These are phyloP conservation scores for Melinaea menophilus DNA, from an alignment of 2,888 invertebrate genomes.

Conservation along the genomic window DNA sequence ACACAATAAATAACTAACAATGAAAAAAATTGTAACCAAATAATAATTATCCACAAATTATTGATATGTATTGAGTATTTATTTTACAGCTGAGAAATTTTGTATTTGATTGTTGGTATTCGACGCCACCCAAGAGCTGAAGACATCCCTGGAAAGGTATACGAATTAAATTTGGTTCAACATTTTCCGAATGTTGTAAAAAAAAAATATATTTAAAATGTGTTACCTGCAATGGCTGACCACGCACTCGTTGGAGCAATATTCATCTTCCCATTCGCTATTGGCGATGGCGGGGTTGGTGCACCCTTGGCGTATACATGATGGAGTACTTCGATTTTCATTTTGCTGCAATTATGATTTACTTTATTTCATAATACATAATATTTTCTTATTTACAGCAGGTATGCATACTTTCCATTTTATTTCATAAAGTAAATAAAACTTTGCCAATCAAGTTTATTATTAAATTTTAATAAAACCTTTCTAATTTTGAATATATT, in stretches of 20 bases:
- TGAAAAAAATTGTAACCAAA: conserved; percentile 25
- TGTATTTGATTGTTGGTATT: conserved; percentile 89
- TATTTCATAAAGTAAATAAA: too few species aligned
- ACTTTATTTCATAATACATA: conserved; percentile 6
- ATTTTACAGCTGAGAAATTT: conserved; percentile 89
- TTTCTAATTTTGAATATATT: conserved; percentile 1
- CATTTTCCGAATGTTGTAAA: not conserved
- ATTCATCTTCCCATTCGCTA: conserved; percentile 97
- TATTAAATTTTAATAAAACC: not conserved
- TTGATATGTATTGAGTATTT: conserved; percentile 49
- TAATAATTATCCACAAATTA: not conserved
- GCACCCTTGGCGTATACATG: conserved; percentile 93
- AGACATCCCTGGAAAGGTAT: conserved; percentile 86
- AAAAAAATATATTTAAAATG: not conserved
- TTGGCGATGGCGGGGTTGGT: conserved; percentile 93
- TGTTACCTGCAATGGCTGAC: conserved; percentile 93
- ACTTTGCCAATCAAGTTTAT: not conserved
- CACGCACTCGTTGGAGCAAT: conserved; percentile 98
- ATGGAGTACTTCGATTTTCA: conserved; percentile 68
- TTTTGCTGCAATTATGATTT: conserved; percentile 53
- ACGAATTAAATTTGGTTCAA: conserved; percentile 37
- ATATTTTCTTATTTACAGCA: not conserved
- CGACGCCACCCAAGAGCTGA: conserved; percentile 92
- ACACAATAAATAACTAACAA: conserved; percentile 34
- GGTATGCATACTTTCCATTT: not conserved